Conservation (phyloP, 1,140 invertebrate species). For the Meteorus sp. region DNA sequence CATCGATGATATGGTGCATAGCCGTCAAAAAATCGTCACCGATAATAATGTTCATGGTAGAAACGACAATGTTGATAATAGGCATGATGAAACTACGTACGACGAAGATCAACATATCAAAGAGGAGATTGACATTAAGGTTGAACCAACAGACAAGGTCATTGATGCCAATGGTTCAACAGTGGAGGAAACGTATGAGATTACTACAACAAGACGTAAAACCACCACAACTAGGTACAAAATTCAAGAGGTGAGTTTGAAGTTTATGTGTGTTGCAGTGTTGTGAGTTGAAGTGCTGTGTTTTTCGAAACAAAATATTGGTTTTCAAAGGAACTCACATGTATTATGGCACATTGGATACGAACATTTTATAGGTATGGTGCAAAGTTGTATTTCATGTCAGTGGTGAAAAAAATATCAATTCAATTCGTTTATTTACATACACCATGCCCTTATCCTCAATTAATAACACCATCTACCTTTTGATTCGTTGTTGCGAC, state of each 20-base stretch:
- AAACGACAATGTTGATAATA: slow-evolving; percentile 5
- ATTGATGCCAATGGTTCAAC: slow-evolving; percentile 38
- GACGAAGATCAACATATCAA: slow-evolving; percentile 16
- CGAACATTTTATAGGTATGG: too few species aligned
- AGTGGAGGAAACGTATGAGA: slow-evolving; percentile 63
- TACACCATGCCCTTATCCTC: too few species aligned
- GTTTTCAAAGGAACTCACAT: neutral
- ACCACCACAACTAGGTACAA: slow-evolving; percentile 66
- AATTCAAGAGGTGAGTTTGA: slow-evolving; percentile 66
- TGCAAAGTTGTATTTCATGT: too few species aligned
- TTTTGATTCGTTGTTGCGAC: too few species aligned
- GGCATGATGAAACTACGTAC: slow-evolving; percentile 2
- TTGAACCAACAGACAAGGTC: slow-evolving; percentile 41
- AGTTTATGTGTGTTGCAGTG: neutral
- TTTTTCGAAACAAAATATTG: neutral
- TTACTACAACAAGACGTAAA: slow-evolving; percentile 64
- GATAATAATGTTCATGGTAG: slow-evolving; percentile 2
- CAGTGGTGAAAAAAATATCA: too few species aligned
- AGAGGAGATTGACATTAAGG: slow-evolving; percentile 22
- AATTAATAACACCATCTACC: too few species aligned
- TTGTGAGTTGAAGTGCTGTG: too few species aligned
- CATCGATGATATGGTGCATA: neutral
- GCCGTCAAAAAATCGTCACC: neutral
- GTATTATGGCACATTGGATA: too few species aligned
- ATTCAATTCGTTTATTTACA: too few species aligned